Percentiles rank a stretch among this genome's conserved stretches.
These are phyloP conservation scores for Torymus aiolomorphi DNA, from an alignment of 2,888 invertebrate genomes.

Conservation along the genomic window DNA sequence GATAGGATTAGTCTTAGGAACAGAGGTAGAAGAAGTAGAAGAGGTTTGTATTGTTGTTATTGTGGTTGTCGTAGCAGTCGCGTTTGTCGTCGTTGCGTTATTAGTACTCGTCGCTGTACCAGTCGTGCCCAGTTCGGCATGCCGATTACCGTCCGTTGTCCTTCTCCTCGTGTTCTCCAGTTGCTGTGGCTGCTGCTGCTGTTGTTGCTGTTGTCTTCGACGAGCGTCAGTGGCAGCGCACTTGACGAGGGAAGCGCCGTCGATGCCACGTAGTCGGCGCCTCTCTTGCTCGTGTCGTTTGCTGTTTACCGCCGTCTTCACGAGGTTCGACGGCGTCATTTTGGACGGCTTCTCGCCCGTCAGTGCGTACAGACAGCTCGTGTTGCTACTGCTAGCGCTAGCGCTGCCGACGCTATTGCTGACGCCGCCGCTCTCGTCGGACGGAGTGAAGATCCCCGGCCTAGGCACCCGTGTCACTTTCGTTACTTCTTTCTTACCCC, in stretches of 20 bases:
- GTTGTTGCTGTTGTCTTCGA: conserved; percentile 59
- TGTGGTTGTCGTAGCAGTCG: conserved; percentile 7
- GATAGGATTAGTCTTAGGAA: conserved; percentile 60
- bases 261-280: conserved; percentile 76
- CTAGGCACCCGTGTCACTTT: conserved; percentile 62
- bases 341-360: conserved; percentile 67
- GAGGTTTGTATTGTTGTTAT: background rate
- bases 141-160: conserved; percentile 62
- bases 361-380: conserved; percentile 53
- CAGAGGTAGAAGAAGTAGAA: conserved; percentile 18
- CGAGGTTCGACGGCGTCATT: conserved; percentile 80
- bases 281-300: conserved; percentile 79
- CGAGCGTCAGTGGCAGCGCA: conserved; percentile 69
- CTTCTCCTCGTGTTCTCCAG: conserved; percentile 60
- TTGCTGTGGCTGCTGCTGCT: conserved; percentile 76
- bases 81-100: background rate
- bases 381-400: background rate
- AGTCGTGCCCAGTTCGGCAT: conserved; percentile 69
- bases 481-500: conserved; percentile 50
- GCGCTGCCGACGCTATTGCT: too few species aligned
- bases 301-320: conserved; percentile 82
- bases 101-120: conserved; percentile 9
- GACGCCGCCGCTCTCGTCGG: conserved; percentile 60
- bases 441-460: conserved; percentile 70
- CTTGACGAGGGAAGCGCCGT: conserved; percentile 73